Evolutionary conservation across 2,113 vertebrate species (phyloP).

Genomic region (Bothrops jararaca): DNA sequence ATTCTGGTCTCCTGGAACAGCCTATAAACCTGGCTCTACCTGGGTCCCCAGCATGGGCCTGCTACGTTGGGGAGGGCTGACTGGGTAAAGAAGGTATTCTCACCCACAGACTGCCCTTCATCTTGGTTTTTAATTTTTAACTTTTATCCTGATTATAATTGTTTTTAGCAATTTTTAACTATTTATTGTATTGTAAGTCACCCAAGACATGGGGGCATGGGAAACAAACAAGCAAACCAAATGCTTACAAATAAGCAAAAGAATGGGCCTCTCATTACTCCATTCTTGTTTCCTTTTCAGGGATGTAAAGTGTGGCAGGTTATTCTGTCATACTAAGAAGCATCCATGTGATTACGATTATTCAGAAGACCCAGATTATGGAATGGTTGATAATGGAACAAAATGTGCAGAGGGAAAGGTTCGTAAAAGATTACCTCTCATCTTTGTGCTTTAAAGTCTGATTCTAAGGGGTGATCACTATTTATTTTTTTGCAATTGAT

Average conservation of each 20-base stretch:
- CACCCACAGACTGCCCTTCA: too few relatives aligned
- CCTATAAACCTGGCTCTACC: neutral
- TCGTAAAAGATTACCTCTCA: too few relatives aligned
- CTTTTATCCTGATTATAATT: neutral
- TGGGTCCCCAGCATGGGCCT: neutral
- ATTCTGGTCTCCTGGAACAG: neutral
- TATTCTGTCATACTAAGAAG: slow-evolving; percentile 56
- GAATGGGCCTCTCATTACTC: neutral
- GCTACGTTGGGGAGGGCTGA: neutral
- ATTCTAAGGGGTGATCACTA: too few relatives aligned
- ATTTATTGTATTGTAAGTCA: neutral
- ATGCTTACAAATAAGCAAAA: neutral
- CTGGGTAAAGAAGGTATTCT: too few relatives aligned
- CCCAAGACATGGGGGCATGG: neutral
- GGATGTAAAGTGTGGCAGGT: slow-evolving; percentile 80
- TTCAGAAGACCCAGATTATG: slow-evolving; percentile 50
- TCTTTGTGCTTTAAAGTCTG: too few relatives aligned
- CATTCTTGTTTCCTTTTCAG: slow-evolving; percentile 57
- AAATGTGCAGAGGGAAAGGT: too few relatives aligned
- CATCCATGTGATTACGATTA: slow-evolving; percentile 34
- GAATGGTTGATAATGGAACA: slow-evolving; percentile 77
- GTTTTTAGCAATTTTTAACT: neutral
- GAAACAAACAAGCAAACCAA: too few relatives aligned
- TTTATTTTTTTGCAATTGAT: too few relatives aligned
- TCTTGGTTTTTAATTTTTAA: too few relatives aligned